These are phyloP conservation scores for Pelobates fuscus DNA, from an alignment of 2,113 vertebrate genomes.

Conservation along the genomic window DNA sequence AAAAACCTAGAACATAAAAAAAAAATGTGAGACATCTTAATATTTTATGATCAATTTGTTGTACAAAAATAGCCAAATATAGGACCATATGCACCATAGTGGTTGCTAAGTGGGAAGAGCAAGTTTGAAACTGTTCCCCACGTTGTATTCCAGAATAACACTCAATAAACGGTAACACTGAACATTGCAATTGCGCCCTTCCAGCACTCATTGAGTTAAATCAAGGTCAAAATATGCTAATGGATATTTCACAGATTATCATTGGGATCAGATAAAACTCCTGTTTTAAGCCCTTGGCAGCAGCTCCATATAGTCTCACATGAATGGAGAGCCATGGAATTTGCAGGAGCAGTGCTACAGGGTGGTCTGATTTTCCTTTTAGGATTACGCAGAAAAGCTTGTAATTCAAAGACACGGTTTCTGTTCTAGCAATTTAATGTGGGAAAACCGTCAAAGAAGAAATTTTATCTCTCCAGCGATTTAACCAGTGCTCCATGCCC, in stretches of 20 bases:
- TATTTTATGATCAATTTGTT: no score
- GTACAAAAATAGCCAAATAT: no score
- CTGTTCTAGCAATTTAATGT: constrained; percentile 21
- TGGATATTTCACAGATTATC: background rate
- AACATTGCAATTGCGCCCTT: no score
- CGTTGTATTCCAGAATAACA: no score
- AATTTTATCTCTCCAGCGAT: background rate
- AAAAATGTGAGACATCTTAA: no score
- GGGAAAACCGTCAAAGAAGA: constrained; percentile 2
- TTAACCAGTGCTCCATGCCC: background rate
- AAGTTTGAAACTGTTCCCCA: no score
- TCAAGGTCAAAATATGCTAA: background rate
- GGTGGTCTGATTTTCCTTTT: constrained; percentile 20
- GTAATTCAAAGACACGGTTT: constrained; percentile 20
- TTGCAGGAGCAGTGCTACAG: constrained; percentile 1
- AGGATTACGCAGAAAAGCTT: background rate
- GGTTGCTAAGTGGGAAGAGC: no score
- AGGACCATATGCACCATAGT: no score
- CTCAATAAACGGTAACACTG: no score
- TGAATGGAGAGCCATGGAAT: background rate
- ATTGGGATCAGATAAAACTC: background rate
- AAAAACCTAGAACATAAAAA: no score
- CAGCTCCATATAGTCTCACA: background rate
- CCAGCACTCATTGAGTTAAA: background rate
- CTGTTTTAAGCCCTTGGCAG: background rate